A percentile compares a stretch with the other conserved stretches of the same genome.
phyloP scores from a whole-genome alignment of 2,888 invertebrate genomes.

The Hypercompe scribonia region DNA sequence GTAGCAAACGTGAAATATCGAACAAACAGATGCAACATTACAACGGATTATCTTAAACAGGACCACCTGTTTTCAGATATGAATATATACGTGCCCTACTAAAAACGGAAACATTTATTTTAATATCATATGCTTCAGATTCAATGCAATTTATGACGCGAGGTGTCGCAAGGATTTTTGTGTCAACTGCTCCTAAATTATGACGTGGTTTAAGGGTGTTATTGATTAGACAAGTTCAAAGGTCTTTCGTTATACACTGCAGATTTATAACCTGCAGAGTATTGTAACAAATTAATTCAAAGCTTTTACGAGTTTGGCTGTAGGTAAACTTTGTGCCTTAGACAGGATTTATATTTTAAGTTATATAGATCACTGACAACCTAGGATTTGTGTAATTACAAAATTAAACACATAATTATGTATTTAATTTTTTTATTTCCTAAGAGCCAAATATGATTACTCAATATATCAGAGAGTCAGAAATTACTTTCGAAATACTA shows the following conservation, averaged over 20 bases:
- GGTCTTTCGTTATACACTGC: not conserved
- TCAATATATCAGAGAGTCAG: not conserved
- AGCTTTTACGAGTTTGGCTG: not conserved
- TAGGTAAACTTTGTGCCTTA: not conserved
- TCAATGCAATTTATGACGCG: conserved; percentile 53
- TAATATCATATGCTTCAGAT: conserved; percentile 48
- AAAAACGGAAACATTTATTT: conserved; percentile 75
- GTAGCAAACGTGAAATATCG: conserved; percentile 63
- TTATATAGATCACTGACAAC: no score
- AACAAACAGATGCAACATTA: conserved; percentile 74
- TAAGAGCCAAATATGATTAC: no score
- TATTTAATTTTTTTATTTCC: no score
- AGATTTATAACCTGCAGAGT: not conserved
- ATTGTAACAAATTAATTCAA: not conserved
- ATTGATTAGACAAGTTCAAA: conserved; percentile 19
- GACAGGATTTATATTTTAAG: not conserved
- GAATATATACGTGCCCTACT: conserved; percentile 65
- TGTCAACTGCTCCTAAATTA: conserved; percentile 26
- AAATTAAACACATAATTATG: no score
- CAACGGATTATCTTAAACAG: conserved; percentile 79
- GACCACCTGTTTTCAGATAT: conserved; percentile 79
- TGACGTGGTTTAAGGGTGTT: conserved; percentile 14
- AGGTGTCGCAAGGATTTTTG: conserved; percentile 39
- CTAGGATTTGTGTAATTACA: no score
- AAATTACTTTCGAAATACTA: not conserved